Conservation (phyloP, 2,113 vertebrate species). For the Myiopsitta monachus region DNA sequence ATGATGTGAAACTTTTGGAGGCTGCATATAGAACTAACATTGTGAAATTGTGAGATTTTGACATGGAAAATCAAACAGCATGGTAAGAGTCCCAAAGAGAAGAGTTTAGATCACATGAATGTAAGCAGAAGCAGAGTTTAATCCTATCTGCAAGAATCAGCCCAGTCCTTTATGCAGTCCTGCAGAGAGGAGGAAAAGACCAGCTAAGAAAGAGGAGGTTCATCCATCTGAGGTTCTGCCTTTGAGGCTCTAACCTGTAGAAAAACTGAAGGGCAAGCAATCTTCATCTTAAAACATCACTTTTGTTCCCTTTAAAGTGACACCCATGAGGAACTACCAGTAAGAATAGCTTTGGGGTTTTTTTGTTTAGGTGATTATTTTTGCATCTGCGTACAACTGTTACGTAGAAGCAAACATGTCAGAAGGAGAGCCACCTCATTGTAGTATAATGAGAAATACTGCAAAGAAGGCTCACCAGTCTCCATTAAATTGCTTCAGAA, state of each 20-base stretch:
- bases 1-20: background rate
- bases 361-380: constrained; percentile 1
- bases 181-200: background rate
- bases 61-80: background rate
- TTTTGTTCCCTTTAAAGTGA: background rate
- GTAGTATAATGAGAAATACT: background rate
- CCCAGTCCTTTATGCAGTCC: background rate
- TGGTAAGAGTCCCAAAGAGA: background rate
- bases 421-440: background rate
- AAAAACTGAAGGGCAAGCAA: background rate
- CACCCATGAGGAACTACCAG: background rate
- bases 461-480: background rate
- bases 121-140: background rate
- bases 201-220: background rate
- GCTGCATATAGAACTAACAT: background rate
- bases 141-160: background rate
- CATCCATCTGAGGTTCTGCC: background rate
- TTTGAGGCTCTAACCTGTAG: background rate
- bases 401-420: background rate
- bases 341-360: background rate
- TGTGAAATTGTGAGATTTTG: background rate
- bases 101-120: background rate
- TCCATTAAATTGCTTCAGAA: background rate
- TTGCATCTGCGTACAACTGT: background rate
- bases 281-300: background rate